Evolutionary conservation across 2,113 vertebrate genomes (phyloP).

Genomic region (Cyprinodon variegatus): DNA sequence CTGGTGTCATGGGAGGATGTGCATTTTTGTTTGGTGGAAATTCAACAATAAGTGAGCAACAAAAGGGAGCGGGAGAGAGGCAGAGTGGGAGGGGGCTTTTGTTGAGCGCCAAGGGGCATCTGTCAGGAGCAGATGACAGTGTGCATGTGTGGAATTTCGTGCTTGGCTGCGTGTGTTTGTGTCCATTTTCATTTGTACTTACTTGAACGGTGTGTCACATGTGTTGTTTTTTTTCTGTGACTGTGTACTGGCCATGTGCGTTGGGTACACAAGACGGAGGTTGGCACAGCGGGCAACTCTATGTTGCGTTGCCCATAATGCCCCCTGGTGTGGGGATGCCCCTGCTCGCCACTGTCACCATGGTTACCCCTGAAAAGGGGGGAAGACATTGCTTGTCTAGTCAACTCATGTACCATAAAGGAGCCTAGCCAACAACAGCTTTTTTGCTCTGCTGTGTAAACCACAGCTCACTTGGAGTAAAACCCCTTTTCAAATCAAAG

Average conservation of each 20-base stretch:
- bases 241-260: conserved; percentile 24
- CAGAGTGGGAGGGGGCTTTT: conserved; percentile 33
- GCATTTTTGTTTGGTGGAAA: conserved; percentile 70
- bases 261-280: conserved; percentile 18
- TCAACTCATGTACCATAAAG: conserved; percentile 53
- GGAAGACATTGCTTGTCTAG: conserved; percentile 56
- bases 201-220: conserved; percentile 57
- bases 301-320: conserved; percentile 59
- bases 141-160: conserved; percentile 49
- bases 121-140: conserved; percentile 75
- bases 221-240: conserved; percentile 33
- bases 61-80: conserved; percentile 64
- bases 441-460: conserved; percentile 27
- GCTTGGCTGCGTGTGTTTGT: conserved; percentile 49
- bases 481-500: conserved; percentile 26
- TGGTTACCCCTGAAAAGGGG: conserved; percentile 72
- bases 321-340: conserved; percentile 75
- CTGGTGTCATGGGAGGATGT: conserved; percentile 72
- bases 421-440: conserved; percentile 50
- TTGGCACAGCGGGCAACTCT: conserved; percentile 21
- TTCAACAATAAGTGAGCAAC: conserved; percentile 79
- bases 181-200: conserved; percentile 56
- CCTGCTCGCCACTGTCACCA: conserved; percentile 64
- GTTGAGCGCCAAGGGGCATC: conserved; percentile 72
- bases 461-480: conserved; percentile 31